Percentiles rank a stretch among this genome's conserved stretches.
Evolutionary conservation across 2,888 invertebrate genomes (phyloP).

Genomic region (Volucella inflata): DNA sequence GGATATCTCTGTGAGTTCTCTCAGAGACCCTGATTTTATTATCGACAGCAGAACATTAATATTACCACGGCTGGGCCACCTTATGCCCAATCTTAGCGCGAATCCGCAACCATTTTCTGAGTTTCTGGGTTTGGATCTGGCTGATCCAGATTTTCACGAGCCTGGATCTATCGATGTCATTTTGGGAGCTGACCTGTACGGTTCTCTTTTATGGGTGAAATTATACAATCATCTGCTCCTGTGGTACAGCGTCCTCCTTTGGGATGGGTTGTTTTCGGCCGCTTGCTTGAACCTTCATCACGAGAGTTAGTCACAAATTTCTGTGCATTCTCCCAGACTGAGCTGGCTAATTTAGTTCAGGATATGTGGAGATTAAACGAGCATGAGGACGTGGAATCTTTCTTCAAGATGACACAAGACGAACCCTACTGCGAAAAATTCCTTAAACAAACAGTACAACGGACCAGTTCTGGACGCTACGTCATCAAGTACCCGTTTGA

Average conservation of each 20-base stretch:
- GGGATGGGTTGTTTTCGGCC: slow-evolving; percentile 45
- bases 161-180: slow-evolving; percentile 57
- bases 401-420: slow-evolving; percentile 37
- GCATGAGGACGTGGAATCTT: slow-evolving; percentile 27
- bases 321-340: slow-evolving; percentile 13
- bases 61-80: slow-evolving; percentile 46
- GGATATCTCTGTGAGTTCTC: slow-evolving; percentile 38
- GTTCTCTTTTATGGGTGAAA: slow-evolving; percentile 46
- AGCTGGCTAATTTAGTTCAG: slow-evolving; percentile 45
- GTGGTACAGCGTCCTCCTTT: slow-evolving; percentile 24
- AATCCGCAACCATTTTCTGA: slow-evolving; percentile 19
- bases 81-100: background rate
- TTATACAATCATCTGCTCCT: slow-evolving; percentile 22
- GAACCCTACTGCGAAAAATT: slow-evolving; percentile 54
- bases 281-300: slow-evolving; percentile 28
- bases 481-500: slow-evolving; percentile 59
- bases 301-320: slow-evolving; percentile 9
- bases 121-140: slow-evolving; percentile 50
- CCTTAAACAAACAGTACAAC: slow-evolving; percentile 47
- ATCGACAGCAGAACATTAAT: slow-evolving; percentile 48
- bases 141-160: slow-evolving; percentile 48
- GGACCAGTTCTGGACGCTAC: slow-evolving; percentile 43
- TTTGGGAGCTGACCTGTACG: slow-evolving; percentile 47
- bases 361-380: slow-evolving; percentile 61
- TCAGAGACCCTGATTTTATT: slow-evolving; percentile 49